phyloP scores from a whole-genome alignment of 2,888 invertebrate species.

The Cataglyphis livida region DNA sequence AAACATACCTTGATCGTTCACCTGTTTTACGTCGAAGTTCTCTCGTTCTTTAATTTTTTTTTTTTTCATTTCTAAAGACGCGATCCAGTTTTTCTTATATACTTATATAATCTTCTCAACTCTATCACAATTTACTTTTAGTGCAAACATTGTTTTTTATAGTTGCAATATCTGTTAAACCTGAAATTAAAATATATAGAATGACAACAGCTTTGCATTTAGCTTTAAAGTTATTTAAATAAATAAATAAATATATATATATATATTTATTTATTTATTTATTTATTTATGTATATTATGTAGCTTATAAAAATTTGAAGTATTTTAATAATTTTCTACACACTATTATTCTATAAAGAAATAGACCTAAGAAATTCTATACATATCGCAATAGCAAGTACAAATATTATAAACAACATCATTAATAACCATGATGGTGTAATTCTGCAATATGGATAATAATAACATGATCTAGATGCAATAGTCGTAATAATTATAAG shows the following conservation, averaged over 20 bases:
- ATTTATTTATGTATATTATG: not conserved
- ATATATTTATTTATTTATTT: no score
- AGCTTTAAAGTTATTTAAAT: not conserved
- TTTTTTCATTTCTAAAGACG: not conserved
- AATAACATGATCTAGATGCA: not conserved
- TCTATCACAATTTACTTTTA: not conserved
- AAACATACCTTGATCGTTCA: conserved; percentile 8
- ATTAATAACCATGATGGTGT: conserved; percentile 1
- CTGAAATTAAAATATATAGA: not conserved
- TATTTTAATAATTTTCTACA: not conserved
- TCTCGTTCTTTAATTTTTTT: not conserved
- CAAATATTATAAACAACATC: not conserved
- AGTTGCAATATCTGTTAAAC: not conserved
- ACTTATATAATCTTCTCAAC: not conserved
- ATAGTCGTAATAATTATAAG: not conserved
- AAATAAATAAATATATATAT: no score
- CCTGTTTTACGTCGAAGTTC: not conserved
- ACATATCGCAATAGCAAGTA: not conserved
- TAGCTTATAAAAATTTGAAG: not conserved
- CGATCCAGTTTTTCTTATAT: conserved; percentile 1
- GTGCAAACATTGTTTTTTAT: not conserved
- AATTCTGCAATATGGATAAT: not conserved
- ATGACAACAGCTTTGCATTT: not conserved
- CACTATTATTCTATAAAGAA: not conserved
- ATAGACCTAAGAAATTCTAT: not conserved